These are phyloP conservation scores for Cephus pygmeus DNA, from an alignment of 2,888 invertebrate genomes.

Conservation along the genomic window DNA sequence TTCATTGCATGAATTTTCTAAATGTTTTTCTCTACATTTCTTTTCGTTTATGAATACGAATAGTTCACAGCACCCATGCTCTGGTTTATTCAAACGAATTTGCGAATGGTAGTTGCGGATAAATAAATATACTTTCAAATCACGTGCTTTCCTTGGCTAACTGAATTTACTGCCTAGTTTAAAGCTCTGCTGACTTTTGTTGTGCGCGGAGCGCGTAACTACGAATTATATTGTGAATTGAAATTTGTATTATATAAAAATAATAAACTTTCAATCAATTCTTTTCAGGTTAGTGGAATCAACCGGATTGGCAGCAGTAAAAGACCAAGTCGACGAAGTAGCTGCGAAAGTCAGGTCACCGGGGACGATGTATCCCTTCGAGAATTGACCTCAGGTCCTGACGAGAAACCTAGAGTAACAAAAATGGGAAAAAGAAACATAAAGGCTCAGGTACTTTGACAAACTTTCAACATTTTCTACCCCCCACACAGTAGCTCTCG, in stretches of 20 bases:
- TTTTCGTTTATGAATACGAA: not conserved
- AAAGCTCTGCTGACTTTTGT: no score
- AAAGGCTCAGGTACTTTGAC: conserved; percentile 75
- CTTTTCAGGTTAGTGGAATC: conserved; percentile 54
- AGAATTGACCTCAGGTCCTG: conserved; percentile 65
- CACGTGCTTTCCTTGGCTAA: no score
- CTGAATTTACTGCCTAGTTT: no score
- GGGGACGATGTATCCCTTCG: conserved; percentile 62
- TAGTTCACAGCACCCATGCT: not conserved
- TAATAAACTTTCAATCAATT: not conserved
- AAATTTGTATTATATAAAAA: not conserved
- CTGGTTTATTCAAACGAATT: not conserved
- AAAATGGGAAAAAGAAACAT: conserved; percentile 91
- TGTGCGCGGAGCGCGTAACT: no score
- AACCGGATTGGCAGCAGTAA: conserved; percentile 56
- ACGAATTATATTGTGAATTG: not conserved
- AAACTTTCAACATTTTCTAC: not conserved
- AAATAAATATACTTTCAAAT: not conserved
- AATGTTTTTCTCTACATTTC: not conserved
- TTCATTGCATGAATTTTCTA: conserved; percentile 16
- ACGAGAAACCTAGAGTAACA: conserved; percentile 68
- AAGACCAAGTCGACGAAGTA: conserved; percentile 66
- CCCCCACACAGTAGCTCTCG: not conserved
- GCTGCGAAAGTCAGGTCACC: conserved; percentile 67
- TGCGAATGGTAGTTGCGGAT: no score